Evolutionary conservation across 2,797 vertebrate genomes (phyloP), one percentile per base, ranked within the genome.

Genomic region (Poeciliopsis gracilis): DNA sequence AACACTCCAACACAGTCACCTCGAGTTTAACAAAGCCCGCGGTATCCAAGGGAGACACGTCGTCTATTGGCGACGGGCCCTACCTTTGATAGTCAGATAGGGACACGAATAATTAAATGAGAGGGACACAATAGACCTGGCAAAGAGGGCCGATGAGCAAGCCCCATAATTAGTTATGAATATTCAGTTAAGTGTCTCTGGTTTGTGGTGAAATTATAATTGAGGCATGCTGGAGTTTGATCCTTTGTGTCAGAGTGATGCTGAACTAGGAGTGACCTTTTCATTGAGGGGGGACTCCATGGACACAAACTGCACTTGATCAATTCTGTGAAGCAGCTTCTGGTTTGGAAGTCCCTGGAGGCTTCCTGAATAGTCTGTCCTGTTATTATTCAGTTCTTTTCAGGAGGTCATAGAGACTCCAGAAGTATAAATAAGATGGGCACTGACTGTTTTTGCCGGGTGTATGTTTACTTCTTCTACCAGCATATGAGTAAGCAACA

Each of bases 161-260:
- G 66, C 83, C 66, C 81, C 77, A 23, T 95, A 95, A 95, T 94
- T 90, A 92, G 82, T 90, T 86, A 95, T 95, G 94, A 96, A 96
- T 96, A 96, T 95, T 95, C 94, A 93, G 86, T 87, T 87, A 78
- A 72, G 87, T 77, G 87, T 88, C 70, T 23, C 72, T 74, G 82
- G 79, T 78, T 89, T 72, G 78, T 51, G 73, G 79, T 88, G 79
- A 89, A 91, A 91, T 85, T 74, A 90, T 91, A 84, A 90, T 89
- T 76, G 83, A 86, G 87, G 69, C 3, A 53, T 77, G 79, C 76
- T 89, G 86, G 84, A 67, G 80, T 71, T 33, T 18, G 53, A 76
- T 86, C 75, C 84, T 75, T 80, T 75, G 87, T 84, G 82, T 86
- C 78, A 41, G 73, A 82, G 63, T 67, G 63, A 67, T 77, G 69